Conservation (phyloP, 2,888 invertebrate genomes). For the Sympetrum striolatum region DNA sequence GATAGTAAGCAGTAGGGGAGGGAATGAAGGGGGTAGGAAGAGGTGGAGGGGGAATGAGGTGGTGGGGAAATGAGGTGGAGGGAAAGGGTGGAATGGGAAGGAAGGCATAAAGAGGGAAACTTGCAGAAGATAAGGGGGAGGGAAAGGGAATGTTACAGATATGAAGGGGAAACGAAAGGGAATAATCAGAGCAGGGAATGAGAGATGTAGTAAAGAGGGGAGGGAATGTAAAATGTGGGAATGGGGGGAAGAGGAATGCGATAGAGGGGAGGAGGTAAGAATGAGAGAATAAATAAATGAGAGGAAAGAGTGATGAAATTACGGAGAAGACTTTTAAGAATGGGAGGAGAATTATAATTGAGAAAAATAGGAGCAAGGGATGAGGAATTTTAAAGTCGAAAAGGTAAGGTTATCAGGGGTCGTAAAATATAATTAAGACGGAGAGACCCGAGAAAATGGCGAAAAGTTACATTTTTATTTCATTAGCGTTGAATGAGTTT, state of each 20-base stretch:
- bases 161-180: too few relatives aligned
- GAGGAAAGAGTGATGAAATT: not conserved
- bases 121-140: not conserved
- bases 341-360: too few relatives aligned
- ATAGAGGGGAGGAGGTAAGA: not conserved
- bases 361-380: too few relatives aligned
- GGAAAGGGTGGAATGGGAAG: not conserved
- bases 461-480: too few relatives aligned
- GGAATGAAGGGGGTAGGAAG: not conserved
- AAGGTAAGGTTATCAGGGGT: too few relatives aligned
- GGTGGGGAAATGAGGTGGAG: not conserved
- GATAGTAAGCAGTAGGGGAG: not conserved
- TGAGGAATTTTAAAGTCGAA: too few relatives aligned
- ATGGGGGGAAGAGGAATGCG: not conserved
- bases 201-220: not conserved
- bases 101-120: not conserved
- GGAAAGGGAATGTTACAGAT: not conserved
- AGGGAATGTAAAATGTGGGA: too few relatives aligned
- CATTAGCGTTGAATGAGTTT: too few relatives aligned
- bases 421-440: too few relatives aligned
- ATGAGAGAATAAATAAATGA: not conserved
- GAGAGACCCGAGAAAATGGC: too few relatives aligned
- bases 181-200: not conserved
- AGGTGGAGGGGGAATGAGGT: not conserved
- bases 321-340: not conserved